Conservation (phyloP, 2,888 invertebrate genomes). For the Tetanocera ferruginea region DNA sequence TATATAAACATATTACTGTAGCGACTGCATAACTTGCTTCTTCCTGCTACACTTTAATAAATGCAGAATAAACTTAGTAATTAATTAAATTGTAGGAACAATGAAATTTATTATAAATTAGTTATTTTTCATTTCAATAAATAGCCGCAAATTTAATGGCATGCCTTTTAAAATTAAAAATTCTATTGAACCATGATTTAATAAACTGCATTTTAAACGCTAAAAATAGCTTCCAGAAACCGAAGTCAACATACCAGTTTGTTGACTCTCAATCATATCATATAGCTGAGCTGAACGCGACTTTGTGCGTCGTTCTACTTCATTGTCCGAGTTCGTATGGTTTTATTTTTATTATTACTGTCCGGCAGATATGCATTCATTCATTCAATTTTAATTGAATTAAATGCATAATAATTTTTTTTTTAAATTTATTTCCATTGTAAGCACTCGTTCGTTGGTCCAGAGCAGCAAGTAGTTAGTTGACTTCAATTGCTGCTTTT, state of each 20-base stretch:
- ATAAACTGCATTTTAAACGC: constrained; percentile 23
- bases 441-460: not conserved
- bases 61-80: not conserved
- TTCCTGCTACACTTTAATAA: too few relatives aligned
- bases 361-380: constrained; percentile 15
- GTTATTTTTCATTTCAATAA: too few relatives aligned
- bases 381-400: constrained; percentile 26
- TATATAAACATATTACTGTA: too few relatives aligned
- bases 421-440: constrained; percentile 3
- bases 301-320: not conserved
- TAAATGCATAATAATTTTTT: constrained; percentile 22
- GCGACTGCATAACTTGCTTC: too few relatives aligned
- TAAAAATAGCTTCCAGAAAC: constrained; percentile 23
- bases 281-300: not conserved
- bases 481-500: not conserved
- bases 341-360: not conserved
- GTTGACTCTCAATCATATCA: constrained; percentile 19
- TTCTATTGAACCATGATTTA: constrained; percentile 22
- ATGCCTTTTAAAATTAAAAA: not conserved
- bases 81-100: not conserved
- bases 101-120: too few relatives aligned
- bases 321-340: not conserved
- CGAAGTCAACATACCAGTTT: constrained; percentile 27
- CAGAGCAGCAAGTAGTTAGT: not conserved
- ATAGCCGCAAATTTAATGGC: not conserved